A percentile compares a stretch with the other conserved stretches of the same genome.
These are phyloP conservation scores for Lasioglossum pauxillum DNA, from an alignment of 2,888 invertebrate species.

Conservation along the genomic window DNA sequence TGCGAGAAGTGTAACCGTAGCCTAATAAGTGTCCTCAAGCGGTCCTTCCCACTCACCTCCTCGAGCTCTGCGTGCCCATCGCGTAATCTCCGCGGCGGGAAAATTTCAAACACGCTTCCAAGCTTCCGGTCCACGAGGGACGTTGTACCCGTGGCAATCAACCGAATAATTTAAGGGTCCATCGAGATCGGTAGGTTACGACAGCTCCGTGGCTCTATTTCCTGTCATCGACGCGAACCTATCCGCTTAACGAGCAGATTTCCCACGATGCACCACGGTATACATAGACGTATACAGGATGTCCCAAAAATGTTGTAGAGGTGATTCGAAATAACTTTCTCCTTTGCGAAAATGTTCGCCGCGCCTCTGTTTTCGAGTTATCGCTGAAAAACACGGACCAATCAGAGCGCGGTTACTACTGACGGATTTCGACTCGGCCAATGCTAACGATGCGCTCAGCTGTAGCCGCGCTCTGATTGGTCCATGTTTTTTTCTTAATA, in stretches of 20 bases:
- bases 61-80: conserved; percentile 65
- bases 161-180: conserved; percentile 51
- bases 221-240: conserved; percentile 30
- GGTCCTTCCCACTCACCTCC: conserved; percentile 49
- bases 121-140: background rate
- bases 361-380: too few relatives aligned
- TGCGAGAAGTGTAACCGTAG: background rate
- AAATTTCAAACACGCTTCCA: background rate
- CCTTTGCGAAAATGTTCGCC: too few relatives aligned
- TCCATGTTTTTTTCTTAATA: too few relatives aligned
- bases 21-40: background rate
- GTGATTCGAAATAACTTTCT: too few relatives aligned
- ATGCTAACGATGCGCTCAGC: too few relatives aligned
- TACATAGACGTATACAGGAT: background rate
- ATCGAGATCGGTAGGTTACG: conserved; percentile 45
- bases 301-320: background rate
- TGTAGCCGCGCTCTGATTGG: too few relatives aligned
- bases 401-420: too few relatives aligned
- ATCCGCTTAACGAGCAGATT: conserved; percentile 16
- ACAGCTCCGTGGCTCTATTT: conserved; percentile 8
- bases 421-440: too few relatives aligned
- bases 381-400: too few relatives aligned
- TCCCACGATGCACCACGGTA: background rate
- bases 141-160: background rate
- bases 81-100: background rate